Evolutionary conservation across 2,888 invertebrate genomes (phyloP), one percentile per base, ranked within the genome.

Genomic region (Rhagium mordax): DNA sequence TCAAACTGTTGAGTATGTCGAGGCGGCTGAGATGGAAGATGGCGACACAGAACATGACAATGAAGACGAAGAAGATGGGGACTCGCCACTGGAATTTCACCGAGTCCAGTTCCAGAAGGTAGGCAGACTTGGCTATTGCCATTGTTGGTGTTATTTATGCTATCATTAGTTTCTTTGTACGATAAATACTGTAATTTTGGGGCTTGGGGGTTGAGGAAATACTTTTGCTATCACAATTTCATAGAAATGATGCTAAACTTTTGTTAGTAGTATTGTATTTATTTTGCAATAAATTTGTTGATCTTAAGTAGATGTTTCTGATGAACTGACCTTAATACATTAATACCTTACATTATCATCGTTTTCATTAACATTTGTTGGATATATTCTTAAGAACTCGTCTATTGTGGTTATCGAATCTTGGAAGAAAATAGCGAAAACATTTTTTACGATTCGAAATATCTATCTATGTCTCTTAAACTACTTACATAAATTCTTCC

Each of bases 51-150:
- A 79, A 51, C 73, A 82, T 15, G 82, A 84, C 10, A 80, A 81
- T 70, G 84, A 84, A 62, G 78, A 79, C 60, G 81, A 83, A 49
- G 81, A 85, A 48, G 85, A 84, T n/a, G 83, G 82, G 2, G 82
- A 82, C 24, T 81, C 74, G 29, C 71, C 61, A 33, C 59, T 55
- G 8, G 71, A 76, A 53, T 62, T 53, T 59, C 73, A 69, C 13
- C 15, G 41, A 16, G 67, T 59, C 15, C 71, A 74, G 33, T 55
- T 70, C 57, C 67, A 68, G 64, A 79, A 76, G 71, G 77, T 78
- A 68, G 47, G 57, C 18, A 65, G 51, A 64, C 16, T 61, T 21
- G 53, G 29, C 13, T 24, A 21, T 61, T 61, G 48, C 13, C 48
- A 61, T 61, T 48, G 48, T 47, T 48, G 61, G 60, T 27, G 55